phyloP scores from a whole-genome alignment of 2,113 vertebrate genomes.

The Pelusios castaneus region DNA sequence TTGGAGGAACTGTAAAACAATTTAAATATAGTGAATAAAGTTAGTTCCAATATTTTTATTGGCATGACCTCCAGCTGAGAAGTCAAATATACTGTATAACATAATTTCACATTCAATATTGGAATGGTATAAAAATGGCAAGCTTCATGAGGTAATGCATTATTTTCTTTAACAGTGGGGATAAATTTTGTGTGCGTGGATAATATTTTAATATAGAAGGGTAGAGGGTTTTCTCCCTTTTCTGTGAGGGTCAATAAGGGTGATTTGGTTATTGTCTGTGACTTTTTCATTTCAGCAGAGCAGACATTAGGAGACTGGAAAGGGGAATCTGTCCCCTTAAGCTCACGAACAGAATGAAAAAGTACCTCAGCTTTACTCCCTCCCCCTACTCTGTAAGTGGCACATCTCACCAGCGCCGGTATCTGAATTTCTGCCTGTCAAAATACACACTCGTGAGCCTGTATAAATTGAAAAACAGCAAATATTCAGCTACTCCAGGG shows the following conservation, averaged over 20 bases:
- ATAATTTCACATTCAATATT: neutral
- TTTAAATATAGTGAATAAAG: neutral
- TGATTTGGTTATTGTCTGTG: constrained; percentile 6
- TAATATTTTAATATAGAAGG: constrained; percentile 31
- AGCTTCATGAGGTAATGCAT: constrained; percentile 35
- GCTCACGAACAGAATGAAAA: constrained; percentile 61
- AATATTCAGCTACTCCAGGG: neutral
- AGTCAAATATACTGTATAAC: neutral
- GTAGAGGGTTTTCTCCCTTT: neutral
- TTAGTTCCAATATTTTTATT: neutral
- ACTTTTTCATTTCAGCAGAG: constrained; percentile 54
- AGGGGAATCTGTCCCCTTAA: constrained; percentile 42
- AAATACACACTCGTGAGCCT: neutral
- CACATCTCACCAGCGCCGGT: constrained; percentile 32
- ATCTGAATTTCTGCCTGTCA: constrained; percentile 46
- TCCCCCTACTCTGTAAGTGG: constrained; percentile 15
- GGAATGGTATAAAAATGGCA: neutral
- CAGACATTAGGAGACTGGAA: constrained; percentile 49
- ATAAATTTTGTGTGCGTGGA: neutral
- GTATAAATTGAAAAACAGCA: constrained; percentile 35
- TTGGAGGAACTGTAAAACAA: neutral
- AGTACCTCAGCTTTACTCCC: neutral
- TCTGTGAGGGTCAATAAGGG: constrained; percentile 4
- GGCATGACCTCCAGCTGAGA: neutral
- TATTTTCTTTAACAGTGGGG: constrained; percentile 22